Evolutionary conservation across 1,140 invertebrate genomes (phyloP), one percentile per base, ranked within the genome.

Genomic region (Halyomorpha halys): DNA sequence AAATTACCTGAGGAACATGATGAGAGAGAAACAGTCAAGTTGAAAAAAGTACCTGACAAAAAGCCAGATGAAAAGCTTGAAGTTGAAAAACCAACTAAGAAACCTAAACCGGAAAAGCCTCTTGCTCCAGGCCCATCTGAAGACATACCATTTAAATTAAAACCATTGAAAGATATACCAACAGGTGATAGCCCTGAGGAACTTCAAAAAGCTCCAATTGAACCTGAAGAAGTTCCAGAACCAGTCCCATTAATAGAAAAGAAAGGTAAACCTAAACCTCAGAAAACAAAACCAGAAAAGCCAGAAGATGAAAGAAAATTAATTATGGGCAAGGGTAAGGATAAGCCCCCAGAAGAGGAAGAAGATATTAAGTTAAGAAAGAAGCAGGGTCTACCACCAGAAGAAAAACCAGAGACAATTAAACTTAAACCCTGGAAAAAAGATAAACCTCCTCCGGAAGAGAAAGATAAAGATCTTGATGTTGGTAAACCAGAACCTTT

Each of bases 321-420:
- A 3, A 78, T 75, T 2, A 44, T 67, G 6, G 73, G 73, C 6
- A 73, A 71, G 63, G 70, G 72, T n/a, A 72, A 75, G 65, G 72
- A 77, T 61, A 72, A 74, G 54, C 67, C 70, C 19, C 61, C 70
- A 60, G 69, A 72, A 44, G 66, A 70, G 61, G 69, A 75, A 51
- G 72, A 77, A 68, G 72, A 76, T 67, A 71, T 78, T 8, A 70
- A 71, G 67, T 72, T 72, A 13, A 79, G 76, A 63, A 75, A 76
- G 61, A 74, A 78, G 47, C 74, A 71, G 75, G 74, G 68, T 67
- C 72, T 64, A 61, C 68, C 68, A 18, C 69, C 72, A 49, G 70
- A 71, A 49, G 72, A 71, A 61, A 27, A 68, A 39, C 67, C 68
- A 2, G 71, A 74, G 65, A 56, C 66, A 67, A 67, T 72, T 14